Base-by-base conservation (phyloP, 2,888 invertebrate species). In the Rotaria sp. region DNA sequence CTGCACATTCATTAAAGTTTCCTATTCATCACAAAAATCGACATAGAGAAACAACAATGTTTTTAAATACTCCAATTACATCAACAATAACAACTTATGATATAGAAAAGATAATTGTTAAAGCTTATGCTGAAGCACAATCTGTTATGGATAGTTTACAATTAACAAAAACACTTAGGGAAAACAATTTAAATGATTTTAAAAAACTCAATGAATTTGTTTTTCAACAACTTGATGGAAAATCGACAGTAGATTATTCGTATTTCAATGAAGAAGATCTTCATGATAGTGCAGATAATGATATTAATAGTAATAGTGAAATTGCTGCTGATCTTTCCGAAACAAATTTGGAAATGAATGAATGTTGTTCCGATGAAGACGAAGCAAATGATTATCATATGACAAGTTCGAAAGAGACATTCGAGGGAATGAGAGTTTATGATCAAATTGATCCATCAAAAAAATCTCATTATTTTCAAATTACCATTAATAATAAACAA, bases 381-480 rank as follows among this genome's bases (percentile, higher is more conserved):
- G 57, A 57, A 7, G 11, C n/a, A 57, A 24, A 24, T 57, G 57
- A 57, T 57, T 57, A 21, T n/a, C n/a, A 57, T 57, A 0, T 57
- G 10, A n/a, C n/a, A 57, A n/a, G n/a, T 57, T n/a, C 57, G 11
- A 57, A 57, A n/a, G 57, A 57, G 8, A 57, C 57, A 57, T 57
- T n/a, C 10, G n/a, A 57, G n/a, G 57, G 57, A 57, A 57, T 57
- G 57, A 57, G 57, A 57, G n/a, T 57, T 57, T 57, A n/a, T 57
- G 26, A 57, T 57, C 24, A n/a, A 24, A 57, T 57, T n/a, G 57
- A 57, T 57, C 57, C 57, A 57, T 57, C 26, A n/a, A 57, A 57
- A 57, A 57, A 57, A n/a, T 57, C 57, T n/a, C 57, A 57, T n/a
- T 57, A 57, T 57, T 57, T 57, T 57, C 57, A 57, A 57, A n/a